Evolutionary conservation across 2,888 invertebrate genomes (phyloP), one percentile per base, ranked within the genome.

Genomic region (Tipula unca): DNA sequence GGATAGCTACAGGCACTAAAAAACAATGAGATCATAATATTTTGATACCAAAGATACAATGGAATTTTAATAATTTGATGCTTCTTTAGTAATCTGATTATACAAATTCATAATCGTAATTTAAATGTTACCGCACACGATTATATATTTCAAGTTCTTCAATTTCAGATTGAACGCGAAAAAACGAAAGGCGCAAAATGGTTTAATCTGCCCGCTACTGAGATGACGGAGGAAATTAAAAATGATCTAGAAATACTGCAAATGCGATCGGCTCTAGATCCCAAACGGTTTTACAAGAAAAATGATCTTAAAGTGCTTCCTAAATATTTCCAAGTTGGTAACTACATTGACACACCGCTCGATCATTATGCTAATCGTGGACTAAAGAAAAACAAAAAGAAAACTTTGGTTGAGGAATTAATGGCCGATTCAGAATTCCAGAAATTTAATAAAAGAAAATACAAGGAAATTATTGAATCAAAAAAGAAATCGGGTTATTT

Each of bases 251-350:
- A 96, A 91, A 92, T 98, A 13, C 91, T 99, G 0, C 95, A 97
- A 91, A 98, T 99, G 98, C 94, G 99, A 88, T 96, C 96, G 0
- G 96, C 94, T 0, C 91, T 99, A 13, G 96, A 99, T 91, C 97
- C 98, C 0, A 98, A 98, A 90, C 95, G 95, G 87, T 99, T 98
- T 91, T 99, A 99, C 91, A 98, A 98, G 90, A 96, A 96, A 89
- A 97, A 97, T 90, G 97, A 97, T 89, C 92, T 95, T 87, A 95
- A 95, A 91, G 94, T 93, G 0, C 89, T 97, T 39, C 98, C 99
- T 0, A 99, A 98, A 91, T 98, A 96, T 90, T 99, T 99, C 91
- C 97, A 97, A 93, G 96, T 96, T 90, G 96, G 96, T 84, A 94
- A 94, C 88, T 94, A 96, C 20, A 92, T 97, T 89, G 98, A 98